Percentiles rank a stretch among this genome's conserved stretches.
phyloP scores from a whole-genome alignment of 2,888 invertebrate species.

The Eupithecia pulchellata region DNA sequence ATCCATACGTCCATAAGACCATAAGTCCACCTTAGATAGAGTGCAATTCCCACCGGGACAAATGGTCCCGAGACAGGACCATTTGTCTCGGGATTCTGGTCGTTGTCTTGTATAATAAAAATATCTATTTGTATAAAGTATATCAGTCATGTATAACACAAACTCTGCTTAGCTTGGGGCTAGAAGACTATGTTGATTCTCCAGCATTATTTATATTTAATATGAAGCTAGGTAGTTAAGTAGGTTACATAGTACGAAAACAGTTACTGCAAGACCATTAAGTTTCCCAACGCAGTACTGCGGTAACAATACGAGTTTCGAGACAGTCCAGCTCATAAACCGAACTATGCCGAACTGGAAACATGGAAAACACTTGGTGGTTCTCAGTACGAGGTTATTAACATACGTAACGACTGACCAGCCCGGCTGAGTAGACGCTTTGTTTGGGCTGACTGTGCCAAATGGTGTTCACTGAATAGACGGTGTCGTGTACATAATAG shows the following conservation, averaged over 20 bases:
- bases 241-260: not conserved
- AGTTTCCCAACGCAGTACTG: slow-evolving; percentile 13
- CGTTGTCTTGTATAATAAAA: no score
- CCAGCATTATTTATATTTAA: not conserved
- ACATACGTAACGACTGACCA: slow-evolving; percentile 27
- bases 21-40: no score
- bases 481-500: not conserved
- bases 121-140: no score
- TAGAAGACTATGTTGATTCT: no score
- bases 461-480: not conserved
- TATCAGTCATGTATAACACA: no score
- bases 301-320: slow-evolving; percentile 16
- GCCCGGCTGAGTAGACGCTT: not conserved
- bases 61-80: no score
- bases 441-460: slow-evolving; percentile 2
- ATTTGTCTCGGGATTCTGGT: no score
- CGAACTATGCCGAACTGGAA: slow-evolving; percentile 19
- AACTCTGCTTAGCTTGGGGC: no score
- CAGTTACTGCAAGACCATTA: not conserved
- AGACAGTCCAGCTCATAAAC: slow-evolving; percentile 20
- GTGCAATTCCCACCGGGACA: no score
- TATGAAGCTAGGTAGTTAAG: not conserved
- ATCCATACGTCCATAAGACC: no score
- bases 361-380: slow-evolving; percentile 28
- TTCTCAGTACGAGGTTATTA: slow-evolving; percentile 19